Percentiles rank a stretch among this genome's conserved stretches.
phyloP scores from a whole-genome alignment of 2,797 vertebrate genomes.

The Phoeniculus purpureus region DNA sequence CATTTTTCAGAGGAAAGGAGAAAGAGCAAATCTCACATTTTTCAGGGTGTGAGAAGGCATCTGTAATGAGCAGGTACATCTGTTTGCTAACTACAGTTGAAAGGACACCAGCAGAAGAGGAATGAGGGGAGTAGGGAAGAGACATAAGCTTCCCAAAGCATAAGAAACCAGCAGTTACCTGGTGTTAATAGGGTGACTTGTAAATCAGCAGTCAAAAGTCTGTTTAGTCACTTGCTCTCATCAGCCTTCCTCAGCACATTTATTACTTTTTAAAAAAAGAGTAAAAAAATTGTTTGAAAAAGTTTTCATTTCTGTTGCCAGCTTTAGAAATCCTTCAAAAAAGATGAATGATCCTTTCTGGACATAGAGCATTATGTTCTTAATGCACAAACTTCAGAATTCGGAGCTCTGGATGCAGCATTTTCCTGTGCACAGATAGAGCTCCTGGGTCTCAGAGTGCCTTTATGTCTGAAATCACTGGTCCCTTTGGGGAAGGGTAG shows the following conservation, averaged over 20 bases:
- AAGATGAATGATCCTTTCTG: not conserved
- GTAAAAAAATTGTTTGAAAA: not conserved
- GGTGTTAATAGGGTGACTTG: not conserved
- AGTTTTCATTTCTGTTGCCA: not conserved
- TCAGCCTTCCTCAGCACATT: not conserved
- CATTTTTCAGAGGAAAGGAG: not conserved
- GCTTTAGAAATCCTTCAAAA: not conserved
- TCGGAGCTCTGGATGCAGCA: not conserved
- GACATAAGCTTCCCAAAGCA: not conserved
- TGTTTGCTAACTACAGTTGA: not conserved
- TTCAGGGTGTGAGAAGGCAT: not conserved
- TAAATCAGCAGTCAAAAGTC: not conserved
- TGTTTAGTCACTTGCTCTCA: not conserved
- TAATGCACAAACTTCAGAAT: not conserved
- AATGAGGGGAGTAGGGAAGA: not conserved
- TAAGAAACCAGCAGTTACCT: not conserved
- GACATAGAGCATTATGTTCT: not conserved
- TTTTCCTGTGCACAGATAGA: not conserved
- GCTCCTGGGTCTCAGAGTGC: not conserved
- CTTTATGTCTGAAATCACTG: not conserved
- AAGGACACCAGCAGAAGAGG: accelerated
- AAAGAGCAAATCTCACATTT: not conserved
- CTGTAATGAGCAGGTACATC: not conserved
- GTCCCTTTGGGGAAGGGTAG: not conserved
- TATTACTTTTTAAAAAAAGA: not conserved